phyloP scores from a whole-genome alignment of 2,797 vertebrate genomes.

The Knipowitschia caucasica region DNA sequence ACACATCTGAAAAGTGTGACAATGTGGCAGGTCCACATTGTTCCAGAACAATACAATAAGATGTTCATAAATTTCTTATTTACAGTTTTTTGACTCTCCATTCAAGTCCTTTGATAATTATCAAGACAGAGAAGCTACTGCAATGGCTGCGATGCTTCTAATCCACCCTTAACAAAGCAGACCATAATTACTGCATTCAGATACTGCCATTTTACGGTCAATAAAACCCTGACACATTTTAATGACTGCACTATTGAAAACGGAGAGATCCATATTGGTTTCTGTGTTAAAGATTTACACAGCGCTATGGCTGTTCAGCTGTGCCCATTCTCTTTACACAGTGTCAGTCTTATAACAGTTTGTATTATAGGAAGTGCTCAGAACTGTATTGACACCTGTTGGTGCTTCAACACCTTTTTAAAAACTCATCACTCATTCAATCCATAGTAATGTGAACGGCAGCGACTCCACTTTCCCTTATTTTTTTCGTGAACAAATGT shows the following conservation, averaged over 20 bases:
- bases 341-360: slow-evolving; percentile 45
- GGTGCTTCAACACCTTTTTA: slow-evolving; percentile 10
- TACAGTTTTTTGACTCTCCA: slow-evolving; percentile 6
- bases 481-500: slow-evolving; percentile 6
- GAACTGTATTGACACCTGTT: slow-evolving; percentile 40
- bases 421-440: slow-evolving; percentile 19
- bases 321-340: slow-evolving; percentile 50
- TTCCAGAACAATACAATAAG: neutral
- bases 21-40: neutral
- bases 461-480: slow-evolving; percentile 11
- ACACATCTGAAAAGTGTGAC: neutral
- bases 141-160: neutral
- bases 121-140: neutral
- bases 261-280: slow-evolving; percentile 23
- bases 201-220: slow-evolving; percentile 11
- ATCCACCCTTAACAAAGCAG: slow-evolving; percentile 12
- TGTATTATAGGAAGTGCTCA: slow-evolving; percentile 14
- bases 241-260: slow-evolving; percentile 31
- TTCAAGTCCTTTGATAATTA: slow-evolving; percentile 7
- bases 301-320: slow-evolving; percentile 38
- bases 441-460: slow-evolving; percentile 11
- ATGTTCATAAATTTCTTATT: neutral
- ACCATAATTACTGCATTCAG: slow-evolving; percentile 18
- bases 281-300: slow-evolving; percentile 25
- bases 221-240: slow-evolving; percentile 29